A percentile compares a stretch with the other conserved stretches of the same genome.
Evolutionary conservation across 2,113 vertebrate genomes (phyloP).

Genomic region (Rhagologus leucostigma): DNA sequence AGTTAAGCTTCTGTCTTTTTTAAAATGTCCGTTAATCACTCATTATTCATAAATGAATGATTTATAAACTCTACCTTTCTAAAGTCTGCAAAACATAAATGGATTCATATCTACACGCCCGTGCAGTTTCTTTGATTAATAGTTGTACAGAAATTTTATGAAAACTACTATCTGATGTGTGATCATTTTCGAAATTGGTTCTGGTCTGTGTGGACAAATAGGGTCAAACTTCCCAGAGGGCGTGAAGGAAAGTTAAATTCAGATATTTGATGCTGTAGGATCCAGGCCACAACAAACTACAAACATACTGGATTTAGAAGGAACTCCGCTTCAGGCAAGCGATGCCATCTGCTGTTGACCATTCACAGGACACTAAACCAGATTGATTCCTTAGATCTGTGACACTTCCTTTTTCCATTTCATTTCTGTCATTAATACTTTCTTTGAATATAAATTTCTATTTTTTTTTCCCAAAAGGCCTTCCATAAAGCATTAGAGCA

Average conservation of each 20-base stretch:
- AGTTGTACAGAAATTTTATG: not conserved
- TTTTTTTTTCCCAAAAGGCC: not conserved
- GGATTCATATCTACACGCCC: not conserved
- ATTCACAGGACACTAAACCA: not conserved
- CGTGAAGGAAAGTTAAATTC: not conserved
- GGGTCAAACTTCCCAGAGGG: not conserved
- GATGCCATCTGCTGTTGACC: conserved; percentile 25
- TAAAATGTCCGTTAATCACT: not conserved
- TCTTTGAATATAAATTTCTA: not conserved
- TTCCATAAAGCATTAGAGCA: not conserved
- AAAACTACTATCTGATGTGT: not conserved
- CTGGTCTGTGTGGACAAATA: not conserved
- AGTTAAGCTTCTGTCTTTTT: not conserved
- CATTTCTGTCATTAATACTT: not conserved
- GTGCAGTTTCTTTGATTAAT: not conserved
- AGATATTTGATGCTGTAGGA: not conserved
- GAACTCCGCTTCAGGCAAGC: not conserved
- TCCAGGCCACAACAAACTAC: not conserved
- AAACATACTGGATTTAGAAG: not conserved
- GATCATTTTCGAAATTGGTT: not conserved
- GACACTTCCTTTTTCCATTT: not conserved
- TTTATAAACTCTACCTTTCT: not conserved
- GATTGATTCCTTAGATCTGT: not conserved
- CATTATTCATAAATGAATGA: not conserved
- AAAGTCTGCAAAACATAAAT: not conserved